Evolutionary conservation across 1,140 invertebrate species (phyloP).

Genomic region (Drosophila ogumai): DNA sequence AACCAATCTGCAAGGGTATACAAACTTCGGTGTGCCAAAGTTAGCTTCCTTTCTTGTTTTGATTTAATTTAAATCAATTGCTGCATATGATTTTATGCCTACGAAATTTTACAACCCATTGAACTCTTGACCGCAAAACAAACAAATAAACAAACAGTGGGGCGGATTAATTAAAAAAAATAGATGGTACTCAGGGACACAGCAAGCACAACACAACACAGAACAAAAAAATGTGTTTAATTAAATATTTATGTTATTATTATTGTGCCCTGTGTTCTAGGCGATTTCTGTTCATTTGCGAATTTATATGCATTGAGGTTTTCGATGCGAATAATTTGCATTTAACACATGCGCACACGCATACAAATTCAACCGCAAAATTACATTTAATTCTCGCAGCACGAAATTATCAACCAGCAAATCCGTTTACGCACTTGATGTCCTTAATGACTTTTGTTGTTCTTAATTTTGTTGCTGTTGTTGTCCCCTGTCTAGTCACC

Average conservation of each 20-base stretch:
- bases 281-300: constrained; percentile 37
- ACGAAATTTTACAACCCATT: constrained; percentile 46
- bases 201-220: neutral
- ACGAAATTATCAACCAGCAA: constrained; percentile 38
- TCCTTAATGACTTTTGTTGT: constrained; percentile 42
- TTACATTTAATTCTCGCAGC: constrained; percentile 54
- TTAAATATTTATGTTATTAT: constrained; percentile 75
- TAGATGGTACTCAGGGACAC: constrained; percentile 17
- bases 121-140: constrained; percentile 41
- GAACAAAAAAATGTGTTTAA: constrained; percentile 50
- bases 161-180: constrained; percentile 37
- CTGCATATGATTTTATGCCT: constrained; percentile 5
- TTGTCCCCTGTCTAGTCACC: constrained; percentile 21
- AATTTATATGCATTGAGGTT: constrained; percentile 57
- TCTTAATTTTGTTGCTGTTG: neutral
- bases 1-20: too few relatives aligned
- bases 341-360: constrained; percentile 32
- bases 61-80: constrained; percentile 36
- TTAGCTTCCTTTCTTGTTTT: too few relatives aligned
- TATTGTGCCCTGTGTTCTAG: constrained; percentile 15
- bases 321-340: constrained; percentile 44
- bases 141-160: constrained; percentile 59
- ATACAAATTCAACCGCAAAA: constrained; percentile 55
- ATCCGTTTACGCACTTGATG: constrained; percentile 43
- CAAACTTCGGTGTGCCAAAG: too few relatives aligned